Evolutionary conservation across 1,140 invertebrate species (phyloP).

Genomic region (Drosophila saltans): DNA sequence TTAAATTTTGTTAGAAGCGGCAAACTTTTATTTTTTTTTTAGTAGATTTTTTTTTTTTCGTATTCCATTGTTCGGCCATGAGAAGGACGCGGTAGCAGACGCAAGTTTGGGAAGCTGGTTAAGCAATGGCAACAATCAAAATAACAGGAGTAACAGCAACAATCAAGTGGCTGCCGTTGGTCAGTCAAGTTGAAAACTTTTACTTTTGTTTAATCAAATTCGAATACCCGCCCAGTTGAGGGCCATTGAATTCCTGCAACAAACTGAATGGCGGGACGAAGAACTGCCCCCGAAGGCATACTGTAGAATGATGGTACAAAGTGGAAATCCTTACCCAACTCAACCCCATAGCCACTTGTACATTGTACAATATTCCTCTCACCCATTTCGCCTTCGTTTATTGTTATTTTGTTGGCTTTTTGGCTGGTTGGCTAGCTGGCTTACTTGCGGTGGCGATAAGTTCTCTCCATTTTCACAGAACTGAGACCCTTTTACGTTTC

Average conservation of each 20-base stretch:
- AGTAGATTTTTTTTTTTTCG: conserved; percentile 32
- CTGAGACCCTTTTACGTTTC: conserved; percentile 33
- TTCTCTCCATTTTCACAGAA: conserved; percentile 34
- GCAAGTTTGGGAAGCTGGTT: conserved; percentile 49
- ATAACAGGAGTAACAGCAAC: conserved; percentile 48
- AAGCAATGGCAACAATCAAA: conserved; percentile 58
- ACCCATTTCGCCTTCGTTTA: conserved; percentile 33
- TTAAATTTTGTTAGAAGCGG: conserved; percentile 65
- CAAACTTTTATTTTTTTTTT: conserved; percentile 47
- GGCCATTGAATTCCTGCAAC: conserved; percentile 68
- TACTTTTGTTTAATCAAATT: conserved; percentile 81
- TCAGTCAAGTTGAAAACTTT: conserved; percentile 66
- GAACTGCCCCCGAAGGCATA: conserved; percentile 2
- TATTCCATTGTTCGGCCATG: conserved; percentile 47
- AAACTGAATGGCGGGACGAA: conserved; percentile 15
- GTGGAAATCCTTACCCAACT: not conserved
- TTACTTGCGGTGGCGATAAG: conserved; percentile 55
- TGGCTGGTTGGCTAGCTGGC: conserved; percentile 33
- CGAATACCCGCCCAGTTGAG: conserved; percentile 60
- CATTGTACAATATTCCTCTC: conserved; percentile 1
- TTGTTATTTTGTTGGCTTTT: conserved; percentile 67
- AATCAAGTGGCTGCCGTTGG: conserved; percentile 49
- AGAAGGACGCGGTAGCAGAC: conserved; percentile 47
- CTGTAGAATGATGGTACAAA: conserved; percentile 10
- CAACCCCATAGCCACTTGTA: conserved; percentile 10